Evolutionary conservation across 2,113 vertebrate genomes (phyloP).

Genomic region (Alligator mississippiensis): DNA sequence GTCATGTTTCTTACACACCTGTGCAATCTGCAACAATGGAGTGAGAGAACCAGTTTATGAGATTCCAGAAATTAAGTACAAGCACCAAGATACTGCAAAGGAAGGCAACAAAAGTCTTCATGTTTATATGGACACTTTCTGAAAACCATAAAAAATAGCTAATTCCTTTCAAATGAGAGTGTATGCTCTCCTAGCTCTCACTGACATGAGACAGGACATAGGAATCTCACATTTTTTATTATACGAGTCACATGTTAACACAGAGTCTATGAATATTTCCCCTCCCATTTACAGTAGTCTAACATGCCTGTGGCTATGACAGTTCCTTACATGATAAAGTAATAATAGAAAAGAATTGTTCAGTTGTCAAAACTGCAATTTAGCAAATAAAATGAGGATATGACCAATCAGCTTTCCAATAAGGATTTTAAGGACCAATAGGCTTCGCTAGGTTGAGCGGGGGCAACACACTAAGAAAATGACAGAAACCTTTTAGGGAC

Average conservation of each 20-base stretch:
- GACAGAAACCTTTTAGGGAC: background rate
- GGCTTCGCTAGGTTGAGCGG: background rate
- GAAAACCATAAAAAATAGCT: background rate
- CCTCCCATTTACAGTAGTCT: background rate
- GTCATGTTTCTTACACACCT: constrained; percentile 85
- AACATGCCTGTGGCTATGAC: background rate
- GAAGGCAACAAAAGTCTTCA: fast-evolving
- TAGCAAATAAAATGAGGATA: background rate
- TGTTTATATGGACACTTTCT: background rate
- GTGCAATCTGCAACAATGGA: constrained; percentile 84
- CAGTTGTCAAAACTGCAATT: background rate
- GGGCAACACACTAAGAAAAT: background rate
- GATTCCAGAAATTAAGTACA: background rate
- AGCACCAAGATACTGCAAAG: background rate
- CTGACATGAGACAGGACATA: background rate
- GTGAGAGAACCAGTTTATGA: background rate
- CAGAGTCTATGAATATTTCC: background rate
- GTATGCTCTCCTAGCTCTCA: background rate
- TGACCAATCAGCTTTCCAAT: background rate
- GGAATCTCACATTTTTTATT: background rate
- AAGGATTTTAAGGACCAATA: background rate
- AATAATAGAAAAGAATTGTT: background rate
- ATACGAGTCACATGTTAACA: background rate
- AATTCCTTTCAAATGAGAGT: background rate
- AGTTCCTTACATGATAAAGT: background rate